A percentile compares a stretch with the other conserved stretches of the same genome.
Conservation (phyloP, 2,113 vertebrate genomes). For the Lanius collurio region DNA sequence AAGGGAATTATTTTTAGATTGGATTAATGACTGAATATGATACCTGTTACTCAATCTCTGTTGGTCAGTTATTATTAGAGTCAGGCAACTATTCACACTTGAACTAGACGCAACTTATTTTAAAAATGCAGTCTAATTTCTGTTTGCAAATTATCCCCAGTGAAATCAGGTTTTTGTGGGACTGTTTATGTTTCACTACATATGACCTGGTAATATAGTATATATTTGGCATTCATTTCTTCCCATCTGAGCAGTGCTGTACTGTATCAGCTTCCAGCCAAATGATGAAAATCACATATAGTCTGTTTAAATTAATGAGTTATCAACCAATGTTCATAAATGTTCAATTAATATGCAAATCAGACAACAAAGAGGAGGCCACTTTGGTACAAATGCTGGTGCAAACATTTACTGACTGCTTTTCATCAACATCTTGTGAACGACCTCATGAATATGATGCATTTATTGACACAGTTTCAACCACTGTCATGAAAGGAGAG, state of each 20-base stretch:
- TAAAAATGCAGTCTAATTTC: neutral
- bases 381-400: neutral
- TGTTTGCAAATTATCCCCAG: neutral
- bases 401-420: neutral
- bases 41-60: constrained; percentile 10
- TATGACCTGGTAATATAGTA: neutral
- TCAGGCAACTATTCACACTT: neutral
- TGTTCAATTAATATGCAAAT: neutral
- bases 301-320: neutral
- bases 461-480: neutral
- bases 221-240: neutral
- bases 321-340: neutral
- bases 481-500: neutral
- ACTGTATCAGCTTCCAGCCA: neutral
- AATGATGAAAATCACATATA: neutral
- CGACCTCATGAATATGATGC: neutral
- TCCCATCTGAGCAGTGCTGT: neutral
- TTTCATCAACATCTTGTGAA: neutral
- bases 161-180: neutral
- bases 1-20: constrained; percentile 41
- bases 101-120: constrained; percentile 27
- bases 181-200: neutral
- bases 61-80: constrained; percentile 26
- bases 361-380: neutral
- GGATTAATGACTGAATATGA: neutral